Evolutionary conservation across 2,113 vertebrate species (phyloP).

Genomic region (Triplophysa siluroides): DNA sequence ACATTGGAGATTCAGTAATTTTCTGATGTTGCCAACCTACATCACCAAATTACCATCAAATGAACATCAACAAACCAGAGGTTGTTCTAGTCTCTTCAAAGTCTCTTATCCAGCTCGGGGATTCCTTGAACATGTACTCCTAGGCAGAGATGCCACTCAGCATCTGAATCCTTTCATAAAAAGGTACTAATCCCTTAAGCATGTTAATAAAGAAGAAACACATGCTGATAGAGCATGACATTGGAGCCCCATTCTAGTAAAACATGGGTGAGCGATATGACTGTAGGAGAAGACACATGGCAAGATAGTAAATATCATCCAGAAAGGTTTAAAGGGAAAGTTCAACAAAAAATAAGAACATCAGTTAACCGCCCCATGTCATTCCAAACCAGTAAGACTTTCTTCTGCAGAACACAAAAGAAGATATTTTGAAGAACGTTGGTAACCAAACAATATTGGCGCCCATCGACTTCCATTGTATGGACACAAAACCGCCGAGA

Average conservation of each 20-base stretch:
- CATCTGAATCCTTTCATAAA: conserved; percentile 12
- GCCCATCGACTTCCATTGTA: no score
- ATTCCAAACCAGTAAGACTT: no score
- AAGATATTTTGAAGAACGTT: no score
- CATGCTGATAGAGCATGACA: conserved; percentile 15
- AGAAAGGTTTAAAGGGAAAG: background rate
- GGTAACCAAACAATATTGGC: no score
- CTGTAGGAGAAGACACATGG: background rate
- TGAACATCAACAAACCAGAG: conserved; percentile 14
- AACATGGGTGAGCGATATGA: background rate
- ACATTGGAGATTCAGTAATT: no score
- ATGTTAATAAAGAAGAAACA: conserved; percentile 11
- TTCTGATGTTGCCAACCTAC: background rate
- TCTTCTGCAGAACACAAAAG: no score
- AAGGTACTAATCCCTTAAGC: conserved; percentile 24
- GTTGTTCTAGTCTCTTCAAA: background rate
- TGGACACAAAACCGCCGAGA: no score
- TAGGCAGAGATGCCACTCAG: background rate
- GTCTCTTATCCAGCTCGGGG: background rate
- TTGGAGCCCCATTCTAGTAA: conserved; percentile 7
- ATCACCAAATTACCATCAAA: conserved; percentile 36
- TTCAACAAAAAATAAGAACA: no score
- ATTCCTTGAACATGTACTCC: background rate
- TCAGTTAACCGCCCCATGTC: no score
- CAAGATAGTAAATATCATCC: background rate